Evolutionary conservation across 1,140 invertebrate genomes (phyloP).

Genomic region (Drosophila fuyamai): DNA sequence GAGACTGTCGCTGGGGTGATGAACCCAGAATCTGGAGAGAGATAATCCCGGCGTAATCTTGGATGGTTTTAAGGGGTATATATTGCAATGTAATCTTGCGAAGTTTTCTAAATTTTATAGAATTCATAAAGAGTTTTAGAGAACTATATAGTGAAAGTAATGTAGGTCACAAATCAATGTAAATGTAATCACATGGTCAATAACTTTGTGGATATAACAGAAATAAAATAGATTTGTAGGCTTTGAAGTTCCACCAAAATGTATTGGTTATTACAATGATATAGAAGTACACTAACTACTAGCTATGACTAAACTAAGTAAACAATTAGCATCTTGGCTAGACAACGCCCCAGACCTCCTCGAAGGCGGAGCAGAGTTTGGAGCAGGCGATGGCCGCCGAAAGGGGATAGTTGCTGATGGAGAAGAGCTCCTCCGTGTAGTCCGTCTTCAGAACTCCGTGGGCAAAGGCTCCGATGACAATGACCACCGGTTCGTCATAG

Average conservation of each 20-base stretch:
- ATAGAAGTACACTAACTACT: constrained; percentile 14
- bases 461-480: constrained; percentile 98
- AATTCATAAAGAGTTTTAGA: too few relatives aligned
- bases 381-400: constrained; percentile 98
- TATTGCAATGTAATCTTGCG: background rate
- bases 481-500: constrained; percentile 92
- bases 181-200: too few relatives aligned
- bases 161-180: too few relatives aligned
- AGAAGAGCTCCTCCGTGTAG: constrained; percentile 95
- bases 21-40: background rate
- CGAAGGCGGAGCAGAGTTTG: constrained; percentile 98
- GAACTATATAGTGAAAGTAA: too few relatives aligned
- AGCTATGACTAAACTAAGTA: constrained; percentile 17
- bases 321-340: constrained; percentile 77
- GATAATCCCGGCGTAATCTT: constrained; percentile 5
- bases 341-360: constrained; percentile 96
- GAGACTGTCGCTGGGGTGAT: background rate
- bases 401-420: constrained; percentile 98
- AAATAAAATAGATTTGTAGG: background rate
- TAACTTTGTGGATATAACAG: background rate
- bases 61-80: background rate
- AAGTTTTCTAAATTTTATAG: too few relatives aligned
- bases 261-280: background rate
- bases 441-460: constrained; percentile 96
- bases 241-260: background rate